phyloP scores from a whole-genome alignment of 2,888 invertebrate genomes.

The Chymomyza procnemis region DNA sequence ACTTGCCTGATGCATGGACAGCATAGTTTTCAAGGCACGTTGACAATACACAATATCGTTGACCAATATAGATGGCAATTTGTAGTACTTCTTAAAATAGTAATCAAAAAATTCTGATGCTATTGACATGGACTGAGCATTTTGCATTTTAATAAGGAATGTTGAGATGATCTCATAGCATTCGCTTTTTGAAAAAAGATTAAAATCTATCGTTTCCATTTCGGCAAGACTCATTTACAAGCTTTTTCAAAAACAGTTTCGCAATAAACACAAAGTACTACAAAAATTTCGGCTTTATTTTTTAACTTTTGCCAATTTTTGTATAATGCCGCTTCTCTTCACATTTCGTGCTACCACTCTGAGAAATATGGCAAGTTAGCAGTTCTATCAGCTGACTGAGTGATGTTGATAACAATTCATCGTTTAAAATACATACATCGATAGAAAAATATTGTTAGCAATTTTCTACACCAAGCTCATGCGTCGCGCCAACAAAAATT shows the following conservation, averaged over 20 bases:
- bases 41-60: slow-evolving; percentile 59
- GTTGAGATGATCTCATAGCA: slow-evolving; percentile 52
- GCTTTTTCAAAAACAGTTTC: neutral
- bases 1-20: slow-evolving; percentile 48
- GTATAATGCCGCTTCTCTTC: neutral
- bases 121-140: slow-evolving; percentile 38
- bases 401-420: neutral
- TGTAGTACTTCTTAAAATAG: slow-evolving; percentile 54
- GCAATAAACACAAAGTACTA: no score
- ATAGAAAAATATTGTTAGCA: no score
- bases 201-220: slow-evolving; percentile 57
- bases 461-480: no score
- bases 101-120: slow-evolving; percentile 50
- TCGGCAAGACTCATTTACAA: neutral
- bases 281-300: neutral
- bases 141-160: slow-evolving; percentile 52
- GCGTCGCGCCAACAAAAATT: no score
- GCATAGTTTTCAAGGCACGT: slow-evolving; percentile 42
- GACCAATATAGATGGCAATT: slow-evolving; percentile 39
- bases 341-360: neutral
- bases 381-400: neutral
- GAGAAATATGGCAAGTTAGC: neutral
- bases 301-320: neutral
- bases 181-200: slow-evolving; percentile 48
- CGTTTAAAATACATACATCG: neutral